Evolutionary conservation across 2,113 vertebrate species (phyloP), one percentile per base, ranked within the genome.

Genomic region (Garra rufa): DNA sequence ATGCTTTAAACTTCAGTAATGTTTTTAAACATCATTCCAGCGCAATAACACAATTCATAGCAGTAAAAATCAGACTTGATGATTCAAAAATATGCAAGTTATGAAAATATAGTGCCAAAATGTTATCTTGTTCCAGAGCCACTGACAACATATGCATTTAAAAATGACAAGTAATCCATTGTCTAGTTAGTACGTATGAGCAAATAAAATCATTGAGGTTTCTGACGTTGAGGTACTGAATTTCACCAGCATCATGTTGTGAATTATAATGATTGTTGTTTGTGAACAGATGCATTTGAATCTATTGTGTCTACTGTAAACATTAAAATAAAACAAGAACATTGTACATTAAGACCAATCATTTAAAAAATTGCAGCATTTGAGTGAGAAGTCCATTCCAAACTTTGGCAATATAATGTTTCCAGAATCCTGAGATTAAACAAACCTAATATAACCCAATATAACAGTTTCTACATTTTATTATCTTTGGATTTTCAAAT

Each of bases 241-340:
- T 41, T 38, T 57, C 46, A 76, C 21, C 71, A 48, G 28, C 41
- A 48, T 74, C 71, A 28, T 28, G 71, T 48, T 28, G 71, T 48
- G n/a, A 44, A 26, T 48, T 10, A 26, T 74, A 21, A 38, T 69
- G 34, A 69, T 4, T 69, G 63, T 38, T 21, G 4, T 34, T 76
- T 17, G 15, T 61, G 19, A 63, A 43, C 0, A 24, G 30, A 46
- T 9, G 4, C 30, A 28, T 24, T 69, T 41, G 13, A 52, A 77
- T 59, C 34, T 8, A 76, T 24, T 70, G 9, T 41, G 26, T 24
- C 38, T 15, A 3, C 13, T 77, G 80, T 77, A 82, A 86, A 82
- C 89, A 92, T 86, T 92, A 90, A 87, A 91, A 91, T 91, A 88
- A 91, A 89, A 91, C 89, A 87, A 93, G 14, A 76, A 34, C 52